Evolutionary conservation across 2,113 vertebrate species (phyloP).

Genomic region (Vanacampus margaritifer): DNA sequence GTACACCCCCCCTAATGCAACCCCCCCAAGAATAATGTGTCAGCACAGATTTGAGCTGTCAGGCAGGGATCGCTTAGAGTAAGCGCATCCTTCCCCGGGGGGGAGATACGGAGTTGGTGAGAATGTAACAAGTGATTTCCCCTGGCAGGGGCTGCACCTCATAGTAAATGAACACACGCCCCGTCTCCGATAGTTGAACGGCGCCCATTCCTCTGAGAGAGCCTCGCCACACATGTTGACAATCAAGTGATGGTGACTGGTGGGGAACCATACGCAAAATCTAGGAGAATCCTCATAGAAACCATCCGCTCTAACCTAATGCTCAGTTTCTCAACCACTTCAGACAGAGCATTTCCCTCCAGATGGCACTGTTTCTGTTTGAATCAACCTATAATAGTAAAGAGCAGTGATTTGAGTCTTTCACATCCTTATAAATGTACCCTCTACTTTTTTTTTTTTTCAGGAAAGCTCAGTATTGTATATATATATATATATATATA

Average conservation of each 20-base stretch:
- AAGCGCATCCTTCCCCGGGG: conserved; percentile 16
- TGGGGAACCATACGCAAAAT: conserved; percentile 11
- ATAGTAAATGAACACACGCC: conserved; percentile 15
- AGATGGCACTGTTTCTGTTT: background rate
- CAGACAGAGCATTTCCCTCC: too few relatives aligned
- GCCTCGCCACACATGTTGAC: conserved; percentile 7
- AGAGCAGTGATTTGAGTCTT: background rate
- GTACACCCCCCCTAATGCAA: conserved; percentile 43
- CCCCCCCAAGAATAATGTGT: background rate
- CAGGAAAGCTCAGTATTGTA: too few relatives aligned
- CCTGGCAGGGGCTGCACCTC: conserved; percentile 15
- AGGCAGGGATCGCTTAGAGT: conserved; percentile 31
- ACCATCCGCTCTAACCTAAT: background rate
- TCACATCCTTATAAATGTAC: too few relatives aligned
- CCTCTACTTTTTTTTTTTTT: too few relatives aligned
- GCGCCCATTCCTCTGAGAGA: background rate
- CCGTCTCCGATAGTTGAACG: conserved; percentile 2
- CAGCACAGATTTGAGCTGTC: conserved; percentile 16
- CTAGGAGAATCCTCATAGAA: conserved; percentile 3
- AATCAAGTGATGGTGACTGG: conserved; percentile 4
- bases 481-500: too few relatives aligned
- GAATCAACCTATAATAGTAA: background rate
- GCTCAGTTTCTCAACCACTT: background rate
- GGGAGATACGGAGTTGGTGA: conserved; percentile 13
- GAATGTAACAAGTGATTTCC: conserved; percentile 43